Conservation (phyloP, 2,888 invertebrate genomes). For the Odontocerum albicorne region DNA sequence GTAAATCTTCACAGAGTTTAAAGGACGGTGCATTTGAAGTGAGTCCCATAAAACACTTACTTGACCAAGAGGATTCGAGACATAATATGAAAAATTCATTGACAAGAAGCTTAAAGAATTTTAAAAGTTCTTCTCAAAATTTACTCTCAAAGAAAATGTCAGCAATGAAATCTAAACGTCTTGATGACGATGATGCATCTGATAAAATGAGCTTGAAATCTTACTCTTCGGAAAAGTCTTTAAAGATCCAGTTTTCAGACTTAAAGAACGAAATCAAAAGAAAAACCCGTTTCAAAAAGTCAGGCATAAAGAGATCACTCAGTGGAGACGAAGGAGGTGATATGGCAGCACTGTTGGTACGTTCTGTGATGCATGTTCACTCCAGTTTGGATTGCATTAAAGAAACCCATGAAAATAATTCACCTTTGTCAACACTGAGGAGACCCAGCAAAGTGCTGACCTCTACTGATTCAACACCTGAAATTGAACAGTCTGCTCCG, state of each 20-base stretch:
- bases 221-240: constrained; percentile 54
- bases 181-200: constrained; percentile 56
- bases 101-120: constrained; percentile 56
- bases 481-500: constrained; percentile 17
- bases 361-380: constrained; percentile 63
- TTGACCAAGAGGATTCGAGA: constrained; percentile 64
- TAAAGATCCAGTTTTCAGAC: constrained; percentile 48
- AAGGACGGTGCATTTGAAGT: constrained; percentile 47
- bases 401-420: constrained; percentile 57
- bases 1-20: constrained; percentile 18
- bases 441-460: constrained; percentile 45
- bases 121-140: constrained; percentile 62
- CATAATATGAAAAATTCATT: constrained; percentile 44
- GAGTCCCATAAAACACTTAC: constrained; percentile 40
- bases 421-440: constrained; percentile 48
- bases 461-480: constrained; percentile 10
- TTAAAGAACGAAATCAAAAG: constrained; percentile 52
- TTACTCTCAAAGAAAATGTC: constrained; percentile 64
- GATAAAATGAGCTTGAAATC: constrained; percentile 55
- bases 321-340: constrained; percentile 57
- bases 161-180: constrained; percentile 58
- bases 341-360: constrained; percentile 67
- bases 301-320: constrained; percentile 46
- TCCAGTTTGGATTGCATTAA: constrained; percentile 61
- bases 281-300: constrained; percentile 50